Evolutionary conservation across 2,888 invertebrate genomes (phyloP).

Genomic region (Eretmocerus hayati): DNA sequence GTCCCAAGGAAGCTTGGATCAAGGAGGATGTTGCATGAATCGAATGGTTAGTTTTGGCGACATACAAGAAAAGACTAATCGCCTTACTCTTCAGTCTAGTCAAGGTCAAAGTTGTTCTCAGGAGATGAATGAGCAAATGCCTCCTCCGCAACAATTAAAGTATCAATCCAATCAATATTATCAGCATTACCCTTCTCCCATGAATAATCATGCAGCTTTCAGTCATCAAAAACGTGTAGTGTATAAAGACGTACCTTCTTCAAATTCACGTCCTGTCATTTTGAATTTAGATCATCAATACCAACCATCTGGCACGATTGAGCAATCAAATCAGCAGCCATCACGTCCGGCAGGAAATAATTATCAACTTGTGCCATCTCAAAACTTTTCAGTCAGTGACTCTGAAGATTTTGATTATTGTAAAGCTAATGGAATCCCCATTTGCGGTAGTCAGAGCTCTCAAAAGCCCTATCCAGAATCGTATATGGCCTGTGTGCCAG

Average conservation of each 20-base stretch:
- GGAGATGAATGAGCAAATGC: conserved; percentile 5
- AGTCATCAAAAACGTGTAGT: no score
- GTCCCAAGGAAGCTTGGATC: conserved; percentile 11
- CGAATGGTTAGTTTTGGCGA: conserved; percentile 18
- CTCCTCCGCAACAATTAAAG: not conserved
- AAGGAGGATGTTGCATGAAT: conserved; percentile 1
- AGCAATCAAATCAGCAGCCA: not conserved
- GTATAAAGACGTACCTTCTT: no score
- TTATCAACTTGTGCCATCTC: not conserved
- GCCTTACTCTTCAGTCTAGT: conserved; percentile 17
- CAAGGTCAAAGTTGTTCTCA: conserved; percentile 19
- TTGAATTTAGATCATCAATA: not conserved
- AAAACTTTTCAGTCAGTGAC: not conserved
- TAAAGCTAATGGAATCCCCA: not conserved
- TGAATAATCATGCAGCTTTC: not conserved
- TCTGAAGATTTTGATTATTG: not conserved
- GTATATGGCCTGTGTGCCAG: not conserved
- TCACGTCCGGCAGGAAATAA: not conserved
- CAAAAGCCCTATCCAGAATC: not conserved
- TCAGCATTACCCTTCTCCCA: not conserved
- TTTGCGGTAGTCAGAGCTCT: no score
- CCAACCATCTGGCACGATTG: not conserved
- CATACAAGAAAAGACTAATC: conserved; percentile 19
- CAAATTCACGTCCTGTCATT: no score
- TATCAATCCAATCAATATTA: not conserved